These are phyloP conservation scores for Drosophila sturtevanti DNA, from an alignment of 1,140 invertebrate species.

Conservation along the genomic window DNA sequence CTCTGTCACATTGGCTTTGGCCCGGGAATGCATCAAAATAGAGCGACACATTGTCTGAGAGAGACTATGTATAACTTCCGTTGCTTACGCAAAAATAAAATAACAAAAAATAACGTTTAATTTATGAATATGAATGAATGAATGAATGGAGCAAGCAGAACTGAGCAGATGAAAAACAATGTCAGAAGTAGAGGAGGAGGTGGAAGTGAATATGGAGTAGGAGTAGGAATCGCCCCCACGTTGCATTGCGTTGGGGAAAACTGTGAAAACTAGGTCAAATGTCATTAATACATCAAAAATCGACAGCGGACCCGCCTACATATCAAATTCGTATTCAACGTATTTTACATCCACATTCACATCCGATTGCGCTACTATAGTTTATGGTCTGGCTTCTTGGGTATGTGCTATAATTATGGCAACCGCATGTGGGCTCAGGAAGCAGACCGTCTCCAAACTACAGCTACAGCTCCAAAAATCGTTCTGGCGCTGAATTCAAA, in stretches of 20 bases:
- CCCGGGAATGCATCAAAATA: constrained; percentile 68
- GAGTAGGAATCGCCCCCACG: constrained; percentile 43
- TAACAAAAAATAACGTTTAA: constrained; percentile 60
- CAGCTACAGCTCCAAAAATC: neutral
- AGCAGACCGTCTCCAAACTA: constrained; percentile 30
- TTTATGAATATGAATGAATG: constrained; percentile 80
- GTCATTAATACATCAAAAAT: constrained; percentile 76
- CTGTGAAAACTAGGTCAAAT: constrained; percentile 70
- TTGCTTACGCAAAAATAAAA: constrained; percentile 38
- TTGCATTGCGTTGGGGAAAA: constrained; percentile 18
- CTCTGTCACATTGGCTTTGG: constrained; percentile 16
- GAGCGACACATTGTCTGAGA: constrained; percentile 73
- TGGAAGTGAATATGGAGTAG: constrained; percentile 1
- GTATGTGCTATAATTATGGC: constrained; percentile 75
- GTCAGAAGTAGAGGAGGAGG: neutral
- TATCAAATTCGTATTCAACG: constrained; percentile 34
- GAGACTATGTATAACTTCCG: constrained; percentile 13
- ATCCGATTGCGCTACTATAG: constrained; percentile 66
- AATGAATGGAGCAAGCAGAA: constrained; percentile 4
- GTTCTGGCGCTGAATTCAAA: neutral
- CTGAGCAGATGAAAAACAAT: constrained; percentile 3
- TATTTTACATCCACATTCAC: constrained; percentile 40
- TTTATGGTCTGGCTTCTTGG: constrained; percentile 37
- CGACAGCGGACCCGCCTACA: constrained; percentile 65
- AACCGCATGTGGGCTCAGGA: constrained; percentile 58